Base-by-base conservation (phyloP, 1,140 invertebrate genomes). In the Calephelis nemesis region DNA sequence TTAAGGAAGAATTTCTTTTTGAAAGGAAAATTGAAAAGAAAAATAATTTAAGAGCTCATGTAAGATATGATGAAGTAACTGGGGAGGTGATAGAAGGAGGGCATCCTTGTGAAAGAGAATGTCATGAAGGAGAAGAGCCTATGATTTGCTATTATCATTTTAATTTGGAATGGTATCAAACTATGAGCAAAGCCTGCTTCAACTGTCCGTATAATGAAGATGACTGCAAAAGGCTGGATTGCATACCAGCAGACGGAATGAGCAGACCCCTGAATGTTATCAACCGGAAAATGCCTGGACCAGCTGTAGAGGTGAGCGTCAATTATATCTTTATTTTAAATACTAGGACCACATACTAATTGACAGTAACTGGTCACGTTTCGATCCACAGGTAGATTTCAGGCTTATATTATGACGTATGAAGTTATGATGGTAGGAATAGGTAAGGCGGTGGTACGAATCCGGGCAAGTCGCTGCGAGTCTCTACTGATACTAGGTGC, bases 221-320 rank as follows among this genome's bases (percentile, higher is more conserved):
- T 0, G 96, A 98, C 81, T 98, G 97, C 80, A 92, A 91, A 52
- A 90, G 95, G 48, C 93, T 93, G 0, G 95, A 98, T 76, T 98
- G 97, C 80, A 93, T 98, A 64, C 92, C 96, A 5, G 96, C 94
- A 6, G 96, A 98, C 85, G 97, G 97, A 0, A 90, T 96, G 7
- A 92, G 93, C 39, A 93, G 97, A 72, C 91, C 95, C 0, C 86
- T 98, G 13, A 93, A 96, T 4, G 95, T 96, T 0, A 94, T 98
- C 5, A 98, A 98, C 90, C 94, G 97, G 65, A 95, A 96, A 91
- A 93, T 98, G 90, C 97, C 97, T 1, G 97, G 97, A 67, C 97
- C 97, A 8, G 81, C 93, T 1, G 95, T 98, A 50, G 95, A 98
- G 92, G 97, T 96, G 87, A 91, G 77, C 30, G 30, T 30, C 30